Base-by-base conservation (phyloP, 53 echinoderm and acorn worm genomes). In the Astropecten irregularis region DNA sequence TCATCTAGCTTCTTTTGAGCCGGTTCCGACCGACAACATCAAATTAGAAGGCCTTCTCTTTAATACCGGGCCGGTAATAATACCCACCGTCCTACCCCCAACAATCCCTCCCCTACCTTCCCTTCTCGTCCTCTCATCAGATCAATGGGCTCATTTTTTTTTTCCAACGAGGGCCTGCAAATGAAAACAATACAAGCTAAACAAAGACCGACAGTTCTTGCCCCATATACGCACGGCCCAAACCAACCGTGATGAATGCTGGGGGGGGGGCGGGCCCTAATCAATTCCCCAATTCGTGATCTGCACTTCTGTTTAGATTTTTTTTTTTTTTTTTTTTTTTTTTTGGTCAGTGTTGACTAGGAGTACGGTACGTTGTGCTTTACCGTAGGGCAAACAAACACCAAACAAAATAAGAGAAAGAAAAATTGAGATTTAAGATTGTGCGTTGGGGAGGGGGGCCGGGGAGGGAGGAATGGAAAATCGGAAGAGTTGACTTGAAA, bases 31-130 rank as follows among this genome's bases (percentile, higher is more conserved):
- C 70, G 70, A 49, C 70, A 70, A 70, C 48, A 50, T 29, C 71
- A 51, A 71, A 71, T 71, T 71, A 71, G 52, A 71, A 33, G 35
- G 71, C 71, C 71, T 52, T 71, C 28, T 9, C 14, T 44, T 42
- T 34, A 71, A 71, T 71, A 71, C 30, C 27, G 9, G n/a, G n/a
- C n/a, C n/a, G n/a, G n/a, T n/a, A n/a, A n/a, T n/a, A n/a, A n/a
- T n/a, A n/a, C n/a, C n/a, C n/a, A n/a, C n/a, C n/a, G n/a, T n/a
- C n/a, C n/a, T n/a, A n/a, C n/a, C n/a, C n/a, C n/a, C n/a, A n/a
- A n/a, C n/a, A n/a, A n/a, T n/a, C n/a, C n/a, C n/a, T n/a, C n/a
- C n/a, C n/a, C n/a, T n/a, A n/a, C n/a, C n/a, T n/a, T n/a, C n/a
- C n/a, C 59, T 8, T 42, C 42, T 11, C 42, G 6, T 20, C 31